phyloP scores from a whole-genome alignment of 2,888 invertebrate genomes.

The Andrena flavipes region DNA sequence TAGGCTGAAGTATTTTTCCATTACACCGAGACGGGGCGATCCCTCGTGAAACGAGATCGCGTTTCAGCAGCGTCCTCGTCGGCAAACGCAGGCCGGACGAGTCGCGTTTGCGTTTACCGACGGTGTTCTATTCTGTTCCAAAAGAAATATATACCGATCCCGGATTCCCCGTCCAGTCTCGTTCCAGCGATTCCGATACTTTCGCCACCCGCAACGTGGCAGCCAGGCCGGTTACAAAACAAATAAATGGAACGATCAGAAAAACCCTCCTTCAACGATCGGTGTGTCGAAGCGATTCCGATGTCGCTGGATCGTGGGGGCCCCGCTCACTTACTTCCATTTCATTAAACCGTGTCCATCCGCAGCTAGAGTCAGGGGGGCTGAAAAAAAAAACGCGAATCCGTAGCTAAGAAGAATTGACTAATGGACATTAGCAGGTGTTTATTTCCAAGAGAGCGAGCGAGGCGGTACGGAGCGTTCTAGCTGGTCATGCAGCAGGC shows the following conservation, averaged over 20 bases:
- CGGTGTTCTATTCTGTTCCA: too few species aligned
- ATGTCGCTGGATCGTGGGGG: constrained; percentile 2
- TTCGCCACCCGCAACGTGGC: constrained; percentile 11
- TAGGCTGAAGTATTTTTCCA: constrained; percentile 37
- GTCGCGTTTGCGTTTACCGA: too few species aligned
- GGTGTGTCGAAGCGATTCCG: constrained; percentile 62
- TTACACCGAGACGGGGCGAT: neutral
- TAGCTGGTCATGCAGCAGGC: constrained; percentile 71
- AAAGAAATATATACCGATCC: too few species aligned
- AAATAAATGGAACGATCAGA: constrained; percentile 46
- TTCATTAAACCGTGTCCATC: constrained; percentile 59
- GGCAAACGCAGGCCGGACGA: neutral
- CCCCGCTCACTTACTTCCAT: constrained; percentile 53
- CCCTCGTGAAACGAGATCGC: neutral
- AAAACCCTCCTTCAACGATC: constrained; percentile 44
- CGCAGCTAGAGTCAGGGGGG: constrained; percentile 13
- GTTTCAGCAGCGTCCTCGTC: neutral
- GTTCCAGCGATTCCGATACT: neutral
- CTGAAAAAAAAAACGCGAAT: constrained; percentile 46
- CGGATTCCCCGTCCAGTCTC: too few species aligned
- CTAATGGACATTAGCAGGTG: constrained; percentile 81
- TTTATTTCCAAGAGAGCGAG: constrained; percentile 80
- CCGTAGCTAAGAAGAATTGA: constrained; percentile 62
- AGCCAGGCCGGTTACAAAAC: constrained; percentile 36
- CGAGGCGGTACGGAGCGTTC: constrained; percentile 28